phyloP scores from a whole-genome alignment of 35 echinoderm and acorn worm species.

The Patiria miniata region DNA sequence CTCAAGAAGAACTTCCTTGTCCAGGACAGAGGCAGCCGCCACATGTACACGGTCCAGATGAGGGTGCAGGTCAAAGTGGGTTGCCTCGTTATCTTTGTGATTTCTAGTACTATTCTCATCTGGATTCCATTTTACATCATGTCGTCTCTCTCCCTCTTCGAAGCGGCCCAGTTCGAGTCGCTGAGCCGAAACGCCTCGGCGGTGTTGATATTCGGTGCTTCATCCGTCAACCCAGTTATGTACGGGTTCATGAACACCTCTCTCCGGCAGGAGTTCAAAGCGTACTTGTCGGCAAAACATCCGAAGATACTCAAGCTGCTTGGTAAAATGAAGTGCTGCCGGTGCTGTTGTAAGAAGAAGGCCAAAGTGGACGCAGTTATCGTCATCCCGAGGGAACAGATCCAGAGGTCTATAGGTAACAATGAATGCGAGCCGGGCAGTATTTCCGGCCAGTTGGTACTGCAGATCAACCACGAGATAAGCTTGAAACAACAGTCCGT shows the following conservation, averaged over 20 bases:
- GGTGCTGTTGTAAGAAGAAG: neutral
- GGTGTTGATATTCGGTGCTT: neutral
- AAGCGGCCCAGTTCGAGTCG: neutral
- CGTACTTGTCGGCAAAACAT: neutral
- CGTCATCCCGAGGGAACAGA: neutral
- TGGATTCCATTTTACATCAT: neutral
- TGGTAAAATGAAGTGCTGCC: neutral
- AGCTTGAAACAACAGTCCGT: slow-evolving; percentile 6
- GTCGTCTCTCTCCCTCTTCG: neutral
- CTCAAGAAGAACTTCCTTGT: neutral
- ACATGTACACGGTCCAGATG: slow-evolving; percentile 20
- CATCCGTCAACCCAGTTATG: slow-evolving; percentile 8
- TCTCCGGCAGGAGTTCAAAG: slow-evolving; percentile 8
- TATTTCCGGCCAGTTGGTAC: neutral
- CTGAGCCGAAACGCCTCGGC: neutral
- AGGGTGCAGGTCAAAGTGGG: slow-evolving; percentile 17
- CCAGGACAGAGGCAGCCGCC: neutral
- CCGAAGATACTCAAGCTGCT: neutral
- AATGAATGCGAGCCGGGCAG: neutral
- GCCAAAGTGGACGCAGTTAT: neutral
- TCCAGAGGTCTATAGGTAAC: neutral
- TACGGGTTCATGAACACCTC: slow-evolving; percentile 17
- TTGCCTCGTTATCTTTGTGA: neutral
- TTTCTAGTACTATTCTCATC: neutral
- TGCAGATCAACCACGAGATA: slow-evolving; percentile 6